Percentiles rank a stretch among this genome's conserved stretches.
phyloP scores from a whole-genome alignment of 2,797 vertebrate genomes.

The Geotrypetes seraphini region DNA sequence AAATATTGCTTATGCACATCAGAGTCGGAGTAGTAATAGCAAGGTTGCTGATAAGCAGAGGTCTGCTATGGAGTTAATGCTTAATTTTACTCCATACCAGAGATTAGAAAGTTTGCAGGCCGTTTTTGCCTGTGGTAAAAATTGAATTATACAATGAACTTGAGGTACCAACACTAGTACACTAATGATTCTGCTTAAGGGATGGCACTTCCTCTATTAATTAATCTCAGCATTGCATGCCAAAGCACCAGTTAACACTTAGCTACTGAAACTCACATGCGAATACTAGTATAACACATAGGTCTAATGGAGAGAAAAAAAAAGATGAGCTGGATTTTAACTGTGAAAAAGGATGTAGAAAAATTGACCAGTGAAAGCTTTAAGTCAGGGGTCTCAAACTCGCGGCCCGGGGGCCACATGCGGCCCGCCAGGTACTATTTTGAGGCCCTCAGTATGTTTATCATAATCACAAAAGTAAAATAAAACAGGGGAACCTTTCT shows the following conservation, averaged over 20 bases:
- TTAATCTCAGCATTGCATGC: conserved; percentile 50
- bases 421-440: no score
- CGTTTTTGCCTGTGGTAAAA: conserved; percentile 47
- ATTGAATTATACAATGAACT: conserved; percentile 54
- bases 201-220: conserved; percentile 49
- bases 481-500: no score
- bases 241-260: conserved; percentile 57
- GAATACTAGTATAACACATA: conserved; percentile 34
- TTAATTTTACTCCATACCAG: conserved; percentile 47
- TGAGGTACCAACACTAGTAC: conserved; percentile 47
- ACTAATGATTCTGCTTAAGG: conserved; percentile 25
- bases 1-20: conserved; percentile 96
- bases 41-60: conserved; percentile 70
- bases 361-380: no score
- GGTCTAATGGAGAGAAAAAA: conserved; percentile 36
- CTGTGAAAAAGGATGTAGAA: no score
- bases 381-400: no score
- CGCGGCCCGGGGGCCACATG: no score
- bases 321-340: conserved; percentile 12
- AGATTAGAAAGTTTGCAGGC: conserved; percentile 16
- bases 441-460: no score
- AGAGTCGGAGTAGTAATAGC: conserved; percentile 67
- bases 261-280: conserved; percentile 45
- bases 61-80: conserved; percentile 58
- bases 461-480: no score